Percentiles rank a stretch among this genome's conserved stretches.
Evolutionary conservation across 2,888 invertebrate genomes (phyloP).

Genomic region (Luffia ferchaultella): DNA sequence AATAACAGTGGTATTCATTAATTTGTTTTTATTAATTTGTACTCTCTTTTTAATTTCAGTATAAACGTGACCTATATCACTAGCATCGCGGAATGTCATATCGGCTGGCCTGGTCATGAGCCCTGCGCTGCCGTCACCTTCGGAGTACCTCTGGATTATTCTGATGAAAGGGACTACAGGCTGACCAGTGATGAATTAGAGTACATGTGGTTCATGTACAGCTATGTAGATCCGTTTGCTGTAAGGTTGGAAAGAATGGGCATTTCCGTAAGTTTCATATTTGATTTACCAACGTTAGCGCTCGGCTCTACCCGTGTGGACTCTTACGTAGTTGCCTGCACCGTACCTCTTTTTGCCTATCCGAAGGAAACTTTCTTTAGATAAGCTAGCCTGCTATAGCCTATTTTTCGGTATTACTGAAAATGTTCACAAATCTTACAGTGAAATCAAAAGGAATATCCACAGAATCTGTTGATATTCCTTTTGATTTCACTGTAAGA

Average conservation of each 20-base stretch:
- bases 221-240: constrained; percentile 30
- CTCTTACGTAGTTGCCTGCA: too few species aligned
- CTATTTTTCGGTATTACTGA: too few species aligned
- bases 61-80: constrained; percentile 38
- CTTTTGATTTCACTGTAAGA: too few species aligned
- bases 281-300: too few species aligned
- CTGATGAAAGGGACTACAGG: constrained; percentile 23
- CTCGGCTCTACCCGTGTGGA: too few species aligned
- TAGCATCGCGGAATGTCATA: constrained; percentile 32
- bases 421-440: too few species aligned
- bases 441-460: too few species aligned
- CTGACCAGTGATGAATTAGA: constrained; percentile 33
- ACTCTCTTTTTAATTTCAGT: constrained; percentile 25
- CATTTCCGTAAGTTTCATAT: constrained; percentile 33
- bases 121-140: constrained; percentile 39
- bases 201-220: constrained; percentile 41
- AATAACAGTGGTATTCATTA: too few species aligned
- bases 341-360: too few species aligned
- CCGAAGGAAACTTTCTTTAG: too few species aligned
- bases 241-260: constrained; percentile 29
- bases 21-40: background rate
- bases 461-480: too few species aligned
- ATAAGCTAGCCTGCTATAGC: too few species aligned
- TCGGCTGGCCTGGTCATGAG: constrained; percentile 47
- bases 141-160: constrained; percentile 38